Evolutionary conservation across 2,797 vertebrate genomes (phyloP).

Genomic region (Neomorphus geoffroyi): DNA sequence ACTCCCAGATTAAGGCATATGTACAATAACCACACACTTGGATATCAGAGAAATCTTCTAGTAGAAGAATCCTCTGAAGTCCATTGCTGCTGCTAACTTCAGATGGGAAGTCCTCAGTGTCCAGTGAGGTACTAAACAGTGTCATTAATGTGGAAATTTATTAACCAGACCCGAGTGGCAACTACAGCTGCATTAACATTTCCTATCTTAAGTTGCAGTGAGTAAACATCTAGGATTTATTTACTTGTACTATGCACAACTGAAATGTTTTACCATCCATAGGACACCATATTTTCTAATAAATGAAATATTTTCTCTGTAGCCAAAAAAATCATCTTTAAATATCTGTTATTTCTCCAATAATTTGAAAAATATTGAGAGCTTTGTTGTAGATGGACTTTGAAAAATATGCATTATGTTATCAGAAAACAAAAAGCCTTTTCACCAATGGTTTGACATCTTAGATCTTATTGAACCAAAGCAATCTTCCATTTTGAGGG

Average conservation of each 20-base stretch:
- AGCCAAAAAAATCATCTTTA: neutral
- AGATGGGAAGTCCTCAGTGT: neutral
- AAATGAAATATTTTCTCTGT: neutral
- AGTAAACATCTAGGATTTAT: neutral
- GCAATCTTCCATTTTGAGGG: neutral
- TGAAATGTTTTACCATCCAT: neutral
- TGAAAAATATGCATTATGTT: slow-evolving; percentile 27
- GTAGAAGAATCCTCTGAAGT: neutral
- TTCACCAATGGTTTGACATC: slow-evolving; percentile 15
- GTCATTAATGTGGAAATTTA: neutral
- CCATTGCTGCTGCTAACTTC: neutral
- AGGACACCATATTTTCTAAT: neutral
- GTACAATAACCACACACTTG: neutral
- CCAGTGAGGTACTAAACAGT: neutral
- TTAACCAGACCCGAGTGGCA: neutral
- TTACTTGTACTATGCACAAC: neutral
- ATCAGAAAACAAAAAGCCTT: slow-evolving; percentile 28
- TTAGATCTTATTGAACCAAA: neutral
- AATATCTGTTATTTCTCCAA: neutral
- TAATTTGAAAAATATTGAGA: slow-evolving; percentile 18
- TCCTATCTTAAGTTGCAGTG: neutral
- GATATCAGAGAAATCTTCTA: neutral
- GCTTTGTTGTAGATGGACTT: neutral
- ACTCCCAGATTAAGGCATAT: neutral
- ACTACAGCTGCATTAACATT: neutral